Evolutionary conservation across 2,888 invertebrate species (phyloP), one percentile per base, ranked within the genome.

Genomic region (Hirudinaria manillensis): DNA sequence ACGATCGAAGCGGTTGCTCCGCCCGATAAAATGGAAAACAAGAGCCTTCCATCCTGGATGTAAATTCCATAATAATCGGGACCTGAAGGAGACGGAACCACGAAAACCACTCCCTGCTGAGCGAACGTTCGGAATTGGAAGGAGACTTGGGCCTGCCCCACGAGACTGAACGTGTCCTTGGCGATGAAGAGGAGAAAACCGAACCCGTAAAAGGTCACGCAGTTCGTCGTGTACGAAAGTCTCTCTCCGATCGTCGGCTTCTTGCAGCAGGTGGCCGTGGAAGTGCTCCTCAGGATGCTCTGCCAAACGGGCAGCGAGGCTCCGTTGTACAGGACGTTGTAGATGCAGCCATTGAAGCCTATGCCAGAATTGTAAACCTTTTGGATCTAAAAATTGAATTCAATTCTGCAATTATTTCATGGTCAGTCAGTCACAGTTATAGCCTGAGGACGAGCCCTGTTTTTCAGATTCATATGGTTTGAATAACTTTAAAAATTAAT

Each of bases 341-440:
- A 76, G 65, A 81, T 75, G 71, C 81, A 81, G 24, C 81, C 81
- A 27, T 67, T 66, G 72, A 81, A 81, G 13, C 72, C 72, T 4
- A 73, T 66, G 13, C 65, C 76, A 3, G 27, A 51, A 53, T 74
- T 72, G 67, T 73, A 75, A 27, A 78, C 72, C 45, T 78, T 77
- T 21, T 51, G 66, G 3, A 74, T 68, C 77, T 75, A 45, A 45
- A n/a, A 36, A 45, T 27, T 1, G 13, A 6, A 61, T 29, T 2
- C 10, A 16, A 61, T 61, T 10, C 1, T 10, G 56, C 6, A 7
- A 61, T 3, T 61, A 61, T 61, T 61, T 61, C 1, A 16, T 24
- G 13, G 61, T 24, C 24, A 16, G 4, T 16, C 13, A 61, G n/a
- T 56, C 16, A 16, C 45, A 45, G 10, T 38, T 38, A 38, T 38